Evolutionary conservation across 2,797 vertebrate genomes (phyloP), one percentile per base, ranked within the genome.

Genomic region (Simalia tracyae): DNA sequence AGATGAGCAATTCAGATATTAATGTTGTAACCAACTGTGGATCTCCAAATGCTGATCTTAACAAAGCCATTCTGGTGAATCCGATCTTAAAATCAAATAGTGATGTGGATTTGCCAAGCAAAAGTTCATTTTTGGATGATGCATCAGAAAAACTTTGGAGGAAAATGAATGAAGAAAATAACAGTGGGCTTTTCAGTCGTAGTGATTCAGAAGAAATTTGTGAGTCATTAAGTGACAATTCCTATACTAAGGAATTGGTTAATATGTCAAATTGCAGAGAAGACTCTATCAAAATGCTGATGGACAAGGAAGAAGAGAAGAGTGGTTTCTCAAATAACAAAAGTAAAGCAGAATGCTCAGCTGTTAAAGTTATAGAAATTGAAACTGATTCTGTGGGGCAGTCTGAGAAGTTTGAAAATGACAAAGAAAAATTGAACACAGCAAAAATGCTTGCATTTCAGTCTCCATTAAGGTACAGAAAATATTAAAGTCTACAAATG

Each of bases 401-500:
- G 68, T 68, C 95, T 61, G 96, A 97, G 95, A 97, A 98, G 88
- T 96, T 96, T 94, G 98, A 96, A 88, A 97, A 98, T 64, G 96
- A 86, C 96, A 98, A 97, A 97, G 98, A 98, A 96, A 98, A 97
- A 88, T 90, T 94, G 88, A 87, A 97, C 50, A 95, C 97, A 36
- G 57, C 96, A 92, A 99, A 97, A 97, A 97, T 98, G 97, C 97
- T 98, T 96, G 97, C 98, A 95, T 98, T 98, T 4, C 97, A 97
- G 87, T 72, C 95, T 72, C 94, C 94, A 61, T 96, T 96, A 95
- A 98, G 97, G 98, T 98, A 98, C 84, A 93, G 42, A 96, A 94
- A 85, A 86, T 15, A 91, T 76, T 50, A 56, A 42, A 1, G 17
- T 91, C 57, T 24, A 15, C 17, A 91, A 88, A 66, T 90, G 87